These are phyloP conservation scores for Cyclura pinguis DNA, from an alignment of 2,797 vertebrate genomes.

Conservation along the genomic window DNA sequence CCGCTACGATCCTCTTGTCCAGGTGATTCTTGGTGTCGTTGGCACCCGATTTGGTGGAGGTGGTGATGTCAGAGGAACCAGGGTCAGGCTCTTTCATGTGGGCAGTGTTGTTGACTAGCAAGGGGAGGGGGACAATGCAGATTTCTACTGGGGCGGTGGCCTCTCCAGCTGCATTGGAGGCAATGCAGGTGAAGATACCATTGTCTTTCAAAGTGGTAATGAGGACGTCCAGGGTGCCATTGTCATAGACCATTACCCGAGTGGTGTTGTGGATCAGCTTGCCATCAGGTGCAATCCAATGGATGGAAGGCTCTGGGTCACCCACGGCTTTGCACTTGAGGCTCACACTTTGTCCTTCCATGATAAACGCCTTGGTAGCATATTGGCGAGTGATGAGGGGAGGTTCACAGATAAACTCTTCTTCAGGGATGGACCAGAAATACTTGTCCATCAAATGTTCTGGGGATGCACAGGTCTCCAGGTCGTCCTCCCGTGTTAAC, in stretches of 20 bases:
- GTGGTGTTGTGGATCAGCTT: slow-evolving; percentile 92
- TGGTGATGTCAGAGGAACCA: slow-evolving; percentile 92
- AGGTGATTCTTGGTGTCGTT: slow-evolving; percentile 86
- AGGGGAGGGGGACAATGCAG: slow-evolving; percentile 89
- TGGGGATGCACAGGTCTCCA: slow-evolving; percentile 94
- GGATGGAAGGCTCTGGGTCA: slow-evolving; percentile 90
- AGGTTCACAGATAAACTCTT: slow-evolving; percentile 92
- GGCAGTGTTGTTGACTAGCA: slow-evolving; percentile 88
- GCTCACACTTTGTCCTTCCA: slow-evolving; percentile 91
- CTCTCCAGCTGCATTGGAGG: slow-evolving; percentile 94
- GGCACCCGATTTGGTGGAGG: slow-evolving; percentile 87
- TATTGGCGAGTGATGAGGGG: slow-evolving; percentile 90
- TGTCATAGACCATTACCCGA: slow-evolving; percentile 86
- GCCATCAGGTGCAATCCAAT: slow-evolving; percentile 93
- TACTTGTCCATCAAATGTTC: slow-evolving; percentile 93
- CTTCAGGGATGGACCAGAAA: slow-evolving; percentile 96
- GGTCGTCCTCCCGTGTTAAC: slow-evolving; percentile 87
- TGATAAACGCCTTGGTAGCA: slow-evolving; percentile 84
- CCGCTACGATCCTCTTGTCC: slow-evolving; percentile 87
- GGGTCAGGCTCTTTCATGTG: slow-evolving; percentile 89
- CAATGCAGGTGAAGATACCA: slow-evolving; percentile 93
- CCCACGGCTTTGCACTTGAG: slow-evolving; percentile 92
- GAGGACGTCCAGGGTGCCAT: slow-evolving; percentile 92
- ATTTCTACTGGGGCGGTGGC: slow-evolving; percentile 89
- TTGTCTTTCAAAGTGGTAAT: slow-evolving; percentile 94